Base-by-base conservation (phyloP, 2,888 invertebrate genomes). In the Hartigia nigra region DNA sequence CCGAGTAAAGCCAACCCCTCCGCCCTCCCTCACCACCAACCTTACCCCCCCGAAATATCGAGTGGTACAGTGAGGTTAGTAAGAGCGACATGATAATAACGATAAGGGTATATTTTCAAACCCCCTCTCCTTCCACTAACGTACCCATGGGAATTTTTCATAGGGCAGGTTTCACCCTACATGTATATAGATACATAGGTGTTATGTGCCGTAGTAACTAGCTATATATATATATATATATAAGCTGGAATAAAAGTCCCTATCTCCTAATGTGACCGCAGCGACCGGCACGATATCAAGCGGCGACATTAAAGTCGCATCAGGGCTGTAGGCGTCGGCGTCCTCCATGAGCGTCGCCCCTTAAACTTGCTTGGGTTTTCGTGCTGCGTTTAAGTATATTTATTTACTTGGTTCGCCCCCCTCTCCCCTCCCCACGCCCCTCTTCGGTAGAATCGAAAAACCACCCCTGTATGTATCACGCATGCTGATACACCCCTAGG, bases 301-400 rank as follows among this genome's bases (percentile, higher is more conserved):
- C 75, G 75, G 36, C 9, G 75, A 75, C 75, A 75, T 75, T 75
- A 75, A 75, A 75, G 75, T 75, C 75, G 31, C 75, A 75, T 75
- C 75, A 75, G 75, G 75, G 37, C n/a, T 36, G 23, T n/a, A 12
- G 75, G 75, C 72, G 31, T 23, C 72, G 72, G 75, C 72, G 31
- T 23, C 72, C 23, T 9, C 55, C 55, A 55, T 55, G 23, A 55
- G 55, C 55, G 55, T 9, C 55, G 55, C 23, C 23, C 55, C 23
- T 9, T 23, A 55, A 55, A 55, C 23, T 55, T 55, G 1, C 55
- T 23, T 55, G 55, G 55, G 23, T 55, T 55, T 55, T 55, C 23
- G 55, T 55, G 23, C 23, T 9, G 55, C 9, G 23, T 55, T 55
- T 9, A 23, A 9, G 23, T 55, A 23, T 55, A 55, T 55, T 55